Evolutionary conservation across 1,140 invertebrate genomes (phyloP).

Genomic region (Araneus ventricosus): DNA sequence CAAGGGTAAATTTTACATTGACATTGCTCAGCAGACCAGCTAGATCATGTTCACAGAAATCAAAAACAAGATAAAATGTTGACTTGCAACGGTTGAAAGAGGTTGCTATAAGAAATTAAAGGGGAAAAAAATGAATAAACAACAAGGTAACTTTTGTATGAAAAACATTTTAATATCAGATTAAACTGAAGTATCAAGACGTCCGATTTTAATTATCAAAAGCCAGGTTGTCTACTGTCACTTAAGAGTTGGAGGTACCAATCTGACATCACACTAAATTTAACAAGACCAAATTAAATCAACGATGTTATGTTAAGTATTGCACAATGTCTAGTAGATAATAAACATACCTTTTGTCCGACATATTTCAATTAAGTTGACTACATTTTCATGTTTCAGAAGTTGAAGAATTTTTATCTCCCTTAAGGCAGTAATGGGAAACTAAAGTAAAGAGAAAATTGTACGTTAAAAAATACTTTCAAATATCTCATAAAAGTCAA

Average conservation of each 20-base stretch:
- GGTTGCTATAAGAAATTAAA: constrained; percentile 83
- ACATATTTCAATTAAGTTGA: constrained; percentile 98
- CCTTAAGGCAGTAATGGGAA: constrained; percentile 86
- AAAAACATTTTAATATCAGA: too few species aligned
- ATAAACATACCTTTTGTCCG: constrained; percentile 82
- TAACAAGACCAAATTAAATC: too few species aligned
- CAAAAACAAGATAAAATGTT: constrained; percentile 98
- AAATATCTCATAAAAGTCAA: too few species aligned
- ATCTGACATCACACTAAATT: not conserved
- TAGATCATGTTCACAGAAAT: constrained; percentile 99
- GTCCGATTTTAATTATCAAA: too few species aligned
- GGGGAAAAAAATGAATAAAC: too few species aligned
- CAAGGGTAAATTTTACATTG: constrained; percentile 97
- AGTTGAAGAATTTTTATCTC: constrained; percentile 99
- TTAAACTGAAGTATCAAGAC: too few species aligned
- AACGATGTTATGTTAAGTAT: too few species aligned
- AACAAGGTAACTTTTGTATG: too few species aligned
- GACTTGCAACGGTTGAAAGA: constrained; percentile 92
- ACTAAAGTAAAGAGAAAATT: too few species aligned
- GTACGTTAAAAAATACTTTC: too few species aligned
- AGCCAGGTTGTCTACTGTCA: too few species aligned
- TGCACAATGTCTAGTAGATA: not conserved
- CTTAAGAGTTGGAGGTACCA: too few species aligned
- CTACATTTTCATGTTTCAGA: constrained; percentile 98
- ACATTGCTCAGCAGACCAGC: constrained; percentile 97